Evolutionary conservation across 2,113 vertebrate genomes (phyloP).

Genomic region (Eublepharis macularius): DNA sequence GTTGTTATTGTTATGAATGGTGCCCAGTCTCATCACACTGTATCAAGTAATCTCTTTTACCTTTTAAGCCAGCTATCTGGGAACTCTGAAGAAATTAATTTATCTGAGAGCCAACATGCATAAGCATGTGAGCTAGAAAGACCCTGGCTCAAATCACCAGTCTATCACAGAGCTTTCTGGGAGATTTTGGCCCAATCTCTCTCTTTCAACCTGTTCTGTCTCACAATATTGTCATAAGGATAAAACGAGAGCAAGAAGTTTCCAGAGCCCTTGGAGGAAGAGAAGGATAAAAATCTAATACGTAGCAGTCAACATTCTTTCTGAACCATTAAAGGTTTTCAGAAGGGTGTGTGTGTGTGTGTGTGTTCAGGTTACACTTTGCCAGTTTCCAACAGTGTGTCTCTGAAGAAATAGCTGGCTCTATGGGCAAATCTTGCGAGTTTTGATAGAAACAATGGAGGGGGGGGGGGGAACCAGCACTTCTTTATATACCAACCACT

Average conservation of each 20-base stretch:
- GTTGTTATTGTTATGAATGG: too few relatives aligned
- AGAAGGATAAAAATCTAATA: too few relatives aligned
- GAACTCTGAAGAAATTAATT: slow-evolving; percentile 28
- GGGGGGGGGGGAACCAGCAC: slow-evolving; percentile 21
- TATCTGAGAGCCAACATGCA: slow-evolving; percentile 24
- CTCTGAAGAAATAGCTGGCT: slow-evolving; percentile 30
- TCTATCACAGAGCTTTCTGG: too few relatives aligned
- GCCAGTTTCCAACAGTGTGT: slow-evolving; percentile 34
- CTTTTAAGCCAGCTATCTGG: slow-evolving; percentile 33
- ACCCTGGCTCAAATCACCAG: too few relatives aligned
- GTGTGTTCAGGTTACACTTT: slow-evolving; percentile 31
- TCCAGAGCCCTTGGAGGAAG: too few relatives aligned
- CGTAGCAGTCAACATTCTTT: slow-evolving; percentile 27
- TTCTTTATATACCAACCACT: slow-evolving; percentile 61
- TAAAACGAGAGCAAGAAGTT: too few relatives aligned
- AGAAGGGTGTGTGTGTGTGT: slow-evolving; percentile 20
- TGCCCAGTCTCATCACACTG: slow-evolving; percentile 22
- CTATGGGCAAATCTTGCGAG: slow-evolving; percentile 53
- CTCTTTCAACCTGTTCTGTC: too few relatives aligned
- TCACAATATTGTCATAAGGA: too few relatives aligned
- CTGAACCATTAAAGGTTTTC: slow-evolving; percentile 25
- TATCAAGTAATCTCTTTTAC: slow-evolving; percentile 40
- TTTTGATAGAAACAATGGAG: slow-evolving; percentile 54
- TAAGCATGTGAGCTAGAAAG: neutral
- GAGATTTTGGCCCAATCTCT: too few relatives aligned